These are phyloP conservation scores for Seira sanloemensis DNA, from an alignment of 2,888 invertebrate genomes.

Conservation along the genomic window DNA sequence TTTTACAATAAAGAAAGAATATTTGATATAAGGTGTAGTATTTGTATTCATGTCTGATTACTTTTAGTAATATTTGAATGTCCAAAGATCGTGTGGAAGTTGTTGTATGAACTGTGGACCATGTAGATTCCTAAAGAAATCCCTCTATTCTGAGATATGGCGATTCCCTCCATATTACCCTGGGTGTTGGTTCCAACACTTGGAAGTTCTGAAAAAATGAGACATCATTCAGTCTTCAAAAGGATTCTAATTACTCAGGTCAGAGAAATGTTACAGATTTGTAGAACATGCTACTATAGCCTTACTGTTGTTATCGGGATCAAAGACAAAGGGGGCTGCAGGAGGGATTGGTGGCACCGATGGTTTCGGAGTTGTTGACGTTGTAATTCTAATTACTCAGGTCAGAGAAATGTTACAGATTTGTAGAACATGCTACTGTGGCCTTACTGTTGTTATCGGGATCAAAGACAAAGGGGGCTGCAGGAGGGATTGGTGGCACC, in stretches of 20 bases:
- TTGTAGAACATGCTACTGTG: background rate
- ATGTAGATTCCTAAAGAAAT: slow-evolving; percentile 41
- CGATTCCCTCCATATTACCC: slow-evolving; percentile 44
- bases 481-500: background rate
- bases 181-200: slow-evolving; percentile 38
- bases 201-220: slow-evolving; percentile 21
- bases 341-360: background rate
- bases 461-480: background rate
- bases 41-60: too few relatives aligned
- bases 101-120: slow-evolving; percentile 47
- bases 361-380: background rate
- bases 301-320: slow-evolving; percentile 4
- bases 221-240: background rate
- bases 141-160: slow-evolving; percentile 35
- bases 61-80: slow-evolving; percentile 26
- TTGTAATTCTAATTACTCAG: too few relatives aligned
- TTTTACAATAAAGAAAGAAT: too few relatives aligned
- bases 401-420: background rate
- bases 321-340: background rate
- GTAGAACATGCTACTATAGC: background rate
- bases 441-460: background rate
- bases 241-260: background rate
- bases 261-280: background rate
- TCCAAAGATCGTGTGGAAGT: slow-evolving; percentile 42
- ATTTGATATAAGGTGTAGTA: too few relatives aligned